These are phyloP conservation scores for Centropristis striata DNA, from an alignment of 2,113 vertebrate species.

Conservation along the genomic window DNA sequence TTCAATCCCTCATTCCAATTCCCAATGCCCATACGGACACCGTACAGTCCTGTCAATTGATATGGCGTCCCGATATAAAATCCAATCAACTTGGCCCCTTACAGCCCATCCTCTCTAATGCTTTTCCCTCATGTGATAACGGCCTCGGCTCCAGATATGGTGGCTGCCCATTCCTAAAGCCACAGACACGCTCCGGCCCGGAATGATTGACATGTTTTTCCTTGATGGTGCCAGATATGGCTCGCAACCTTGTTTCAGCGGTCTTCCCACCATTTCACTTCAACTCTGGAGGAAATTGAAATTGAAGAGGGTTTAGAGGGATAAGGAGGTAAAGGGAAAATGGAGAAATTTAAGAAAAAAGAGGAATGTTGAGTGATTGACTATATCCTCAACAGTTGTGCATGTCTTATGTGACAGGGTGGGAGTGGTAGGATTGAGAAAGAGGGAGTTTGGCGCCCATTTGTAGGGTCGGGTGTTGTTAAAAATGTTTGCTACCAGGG, in stretches of 20 bases:
- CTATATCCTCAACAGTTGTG: constrained; percentile 27
- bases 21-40: constrained; percentile 33
- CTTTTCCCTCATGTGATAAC: constrained; percentile 68
- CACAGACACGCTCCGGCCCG: constrained; percentile 40
- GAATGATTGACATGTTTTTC: constrained; percentile 79
- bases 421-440: neutral
- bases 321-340: constrained; percentile 25
- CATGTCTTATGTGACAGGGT: neutral
- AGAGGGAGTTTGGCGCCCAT: neutral
- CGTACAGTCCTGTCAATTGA: constrained; percentile 53
- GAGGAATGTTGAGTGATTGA: constrained; percentile 44
- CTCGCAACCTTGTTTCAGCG: constrained; percentile 44
- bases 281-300: constrained; percentile 67
- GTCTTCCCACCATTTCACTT: constrained; percentile 59
- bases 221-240: constrained; percentile 74
- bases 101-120: constrained; percentile 57
- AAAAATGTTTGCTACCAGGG: too few relatives aligned
- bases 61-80: constrained; percentile 63
- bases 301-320: constrained; percentile 58
- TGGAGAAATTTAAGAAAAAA: constrained; percentile 30
- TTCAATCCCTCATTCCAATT: constrained; percentile 34
- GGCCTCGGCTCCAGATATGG: constrained; percentile 29
- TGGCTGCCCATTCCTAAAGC: constrained; percentile 56
- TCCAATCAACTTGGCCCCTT: constrained; percentile 68
- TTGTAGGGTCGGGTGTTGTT: neutral